Conservation (phyloP, 1,140 invertebrate genomes). For the Drosophila ambigua region DNA sequence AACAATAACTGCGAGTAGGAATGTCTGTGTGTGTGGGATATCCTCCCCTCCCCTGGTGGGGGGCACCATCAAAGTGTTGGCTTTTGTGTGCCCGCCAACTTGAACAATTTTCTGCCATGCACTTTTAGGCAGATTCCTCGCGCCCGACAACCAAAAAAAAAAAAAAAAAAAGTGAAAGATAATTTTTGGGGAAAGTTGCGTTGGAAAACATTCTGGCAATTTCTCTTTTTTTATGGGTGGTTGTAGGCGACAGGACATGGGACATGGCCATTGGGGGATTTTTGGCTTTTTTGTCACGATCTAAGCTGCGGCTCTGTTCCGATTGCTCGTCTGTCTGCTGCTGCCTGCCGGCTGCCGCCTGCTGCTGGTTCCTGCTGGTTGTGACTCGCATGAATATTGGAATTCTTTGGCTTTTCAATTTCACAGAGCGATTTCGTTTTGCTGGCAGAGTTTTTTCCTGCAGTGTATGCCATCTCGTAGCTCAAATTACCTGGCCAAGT, state of each 20-base stretch:
- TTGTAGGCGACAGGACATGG: conserved; percentile 1
- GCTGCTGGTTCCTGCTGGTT: conserved; percentile 22
- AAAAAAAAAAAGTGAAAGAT: conserved; percentile 58
- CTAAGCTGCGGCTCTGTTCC: conserved; percentile 58
- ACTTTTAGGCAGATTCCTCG: conserved; percentile 56
- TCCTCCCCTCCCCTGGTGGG: neutral
- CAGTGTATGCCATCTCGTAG: conserved; percentile 51
- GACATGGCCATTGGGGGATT: conserved; percentile 25
- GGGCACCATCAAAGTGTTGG: conserved; percentile 17
- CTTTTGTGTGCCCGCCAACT: conserved; percentile 59
- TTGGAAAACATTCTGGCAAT: conserved; percentile 56
- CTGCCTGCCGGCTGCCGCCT: conserved; percentile 42
- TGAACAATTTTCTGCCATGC: conserved; percentile 58
- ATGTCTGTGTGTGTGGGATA: conserved; percentile 17
- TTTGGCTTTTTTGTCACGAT: conserved; percentile 76
- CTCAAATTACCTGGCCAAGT: conserved; percentile 76
- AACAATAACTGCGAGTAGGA: conserved; percentile 23
- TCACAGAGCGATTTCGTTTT: conserved; percentile 23
- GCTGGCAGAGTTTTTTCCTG: conserved; percentile 11
- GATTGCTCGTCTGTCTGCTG: conserved; percentile 31
- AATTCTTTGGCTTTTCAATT: conserved; percentile 63
- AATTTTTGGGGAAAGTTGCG: conserved; percentile 63
- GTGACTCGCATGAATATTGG: conserved; percentile 70
- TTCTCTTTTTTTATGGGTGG: conserved; percentile 36
- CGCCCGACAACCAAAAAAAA: conserved; percentile 13